A percentile compares a stretch with the other conserved stretches of the same genome.
phyloP scores from a whole-genome alignment of 2,113 vertebrate species.

The Chelonoidis abingdonii region DNA sequence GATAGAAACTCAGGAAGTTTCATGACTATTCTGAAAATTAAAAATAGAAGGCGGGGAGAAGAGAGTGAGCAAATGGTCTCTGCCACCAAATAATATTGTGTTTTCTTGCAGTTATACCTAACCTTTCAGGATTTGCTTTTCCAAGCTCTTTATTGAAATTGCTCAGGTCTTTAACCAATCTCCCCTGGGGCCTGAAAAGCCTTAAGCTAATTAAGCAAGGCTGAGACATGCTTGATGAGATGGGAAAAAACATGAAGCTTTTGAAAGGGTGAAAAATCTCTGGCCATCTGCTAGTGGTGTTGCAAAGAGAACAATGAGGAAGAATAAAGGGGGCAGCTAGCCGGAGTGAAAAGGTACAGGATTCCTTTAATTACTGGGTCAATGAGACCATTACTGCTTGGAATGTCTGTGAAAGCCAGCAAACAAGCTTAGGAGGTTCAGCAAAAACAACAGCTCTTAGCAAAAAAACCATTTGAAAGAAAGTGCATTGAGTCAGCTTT shows the following conservation, averaged over 20 bases:
- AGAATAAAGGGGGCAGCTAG: conserved; percentile 54
- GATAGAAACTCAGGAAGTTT: conserved; percentile 71
- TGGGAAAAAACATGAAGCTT: conserved; percentile 85
- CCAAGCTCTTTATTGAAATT: conserved; percentile 79
- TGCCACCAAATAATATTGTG: conserved; percentile 76
- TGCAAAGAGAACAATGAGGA: conserved; percentile 72
- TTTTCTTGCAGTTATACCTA: conserved; percentile 76
- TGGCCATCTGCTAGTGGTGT: conserved; percentile 82
- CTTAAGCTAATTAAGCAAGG: conserved; percentile 86
- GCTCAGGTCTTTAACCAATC: conserved; percentile 84
- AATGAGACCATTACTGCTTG: conserved; percentile 64
- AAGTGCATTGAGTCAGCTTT: conserved; percentile 21
- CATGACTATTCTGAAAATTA: conserved; percentile 80
- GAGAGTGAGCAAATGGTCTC: conserved; percentile 38
- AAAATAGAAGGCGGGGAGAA: neutral
- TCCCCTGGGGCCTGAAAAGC: conserved; percentile 78
- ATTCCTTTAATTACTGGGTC: conserved; percentile 75
- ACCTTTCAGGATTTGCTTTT: conserved; percentile 79
- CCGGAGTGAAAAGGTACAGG: conserved; percentile 59
- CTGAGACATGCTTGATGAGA: conserved; percentile 86
- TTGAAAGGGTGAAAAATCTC: conserved; percentile 84
- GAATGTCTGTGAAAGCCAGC: conserved; percentile 33
- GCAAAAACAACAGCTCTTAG: neutral
- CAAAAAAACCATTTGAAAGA: neutral
- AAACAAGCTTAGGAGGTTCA: conserved; percentile 13